Evolutionary conservation across 1,140 invertebrate species (phyloP), one percentile per base, ranked within the genome.

Genomic region (Leptopilina clavipes): DNA sequence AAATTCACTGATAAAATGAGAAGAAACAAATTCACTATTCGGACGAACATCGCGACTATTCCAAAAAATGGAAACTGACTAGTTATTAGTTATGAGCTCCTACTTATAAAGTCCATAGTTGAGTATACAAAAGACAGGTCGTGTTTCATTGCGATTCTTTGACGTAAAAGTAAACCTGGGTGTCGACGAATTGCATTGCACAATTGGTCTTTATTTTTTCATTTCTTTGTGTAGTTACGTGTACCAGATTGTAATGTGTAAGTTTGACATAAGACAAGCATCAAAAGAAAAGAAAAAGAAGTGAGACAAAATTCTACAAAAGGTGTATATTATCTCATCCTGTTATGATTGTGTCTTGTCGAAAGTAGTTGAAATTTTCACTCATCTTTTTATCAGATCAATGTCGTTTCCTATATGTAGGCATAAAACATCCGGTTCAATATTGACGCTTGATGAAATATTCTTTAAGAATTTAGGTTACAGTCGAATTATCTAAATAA

Each of bases 41-140:
- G 59, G 12, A 65, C 59, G 3, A 65, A 65, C 59, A 65, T 65
- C 12, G 59, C 25, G 59, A 65, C 3, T 22, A 14, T 65, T 31
- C 25, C 22, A 14, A 7, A 31, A 65, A 65, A 65, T n/a, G 5
- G 22, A 1, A 65, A 65, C 59, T 65, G 59, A 65, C 59, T 65
- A n/a, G 25, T 65, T 31, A 25, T 65, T n/a, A 31, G 22, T 31
- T 25, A 82, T 80, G 71, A 25, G 10, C 40, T 48, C 74, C 59
- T 79, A 77, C 82, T 86, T 85, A 86, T 86, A 86, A 40, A 83
- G 74, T 80, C 83, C 77, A 77, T 75, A 71, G 81, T 78, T 81
- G 56, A 73, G 84, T 88, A 86, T 84, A 86, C 82, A 82, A 79
- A 86, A 83, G 86, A 87, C 86, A 85, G 83, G 77, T 80, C 75